Evolutionary conservation across 2,797 vertebrate species (phyloP), one percentile per base, ranked within the genome.

Genomic region (Aythya fuligula): DNA sequence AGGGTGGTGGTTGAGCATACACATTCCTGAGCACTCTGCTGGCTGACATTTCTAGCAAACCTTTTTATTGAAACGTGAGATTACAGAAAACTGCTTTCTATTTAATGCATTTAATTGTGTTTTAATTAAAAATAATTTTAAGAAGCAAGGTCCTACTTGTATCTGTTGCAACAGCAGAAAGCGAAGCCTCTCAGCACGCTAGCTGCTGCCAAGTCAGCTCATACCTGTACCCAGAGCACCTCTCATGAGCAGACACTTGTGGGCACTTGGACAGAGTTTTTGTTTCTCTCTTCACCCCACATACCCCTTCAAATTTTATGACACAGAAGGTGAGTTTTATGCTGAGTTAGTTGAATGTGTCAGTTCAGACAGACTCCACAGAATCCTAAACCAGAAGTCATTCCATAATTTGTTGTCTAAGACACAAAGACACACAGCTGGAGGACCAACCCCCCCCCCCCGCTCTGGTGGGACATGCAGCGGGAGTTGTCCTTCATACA

Each of bases 71-170:
- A 70, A 27, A 62, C 4, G 13, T 8, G 43, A 88, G 73, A 49
- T 41, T 32, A 65, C 70, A 87, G 82, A 87, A 91, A 93, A 82
- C 25, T 2, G 11, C 67, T 96, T 85, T 87, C 87, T 85, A n/a
- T 91, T 91, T 76, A 56, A 71, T 34, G 62, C 30, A 36, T 45
- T 57, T 66, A 43, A 73, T 36, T 78, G 85, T 11, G 36, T 78
- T 84, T 91, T 57, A 88, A 89, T 90, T 47, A 65, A 70, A 51
- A 75, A 61, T 18, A 5, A 58, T 78, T 91, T 76, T 3, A 66
- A 57, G 86, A 38, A 79, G n/a, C 64, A 53, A 88, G 58, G 65
- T 83, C 58, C 49, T 87, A 8, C 70, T 83, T 84, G 85, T 39
- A 43, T 38, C 72, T 89, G 49, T 82, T 95, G 91, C 92, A 90